Conservation (phyloP, 2,113 vertebrate species). For the Chamaetylas fuelleborni region DNA sequence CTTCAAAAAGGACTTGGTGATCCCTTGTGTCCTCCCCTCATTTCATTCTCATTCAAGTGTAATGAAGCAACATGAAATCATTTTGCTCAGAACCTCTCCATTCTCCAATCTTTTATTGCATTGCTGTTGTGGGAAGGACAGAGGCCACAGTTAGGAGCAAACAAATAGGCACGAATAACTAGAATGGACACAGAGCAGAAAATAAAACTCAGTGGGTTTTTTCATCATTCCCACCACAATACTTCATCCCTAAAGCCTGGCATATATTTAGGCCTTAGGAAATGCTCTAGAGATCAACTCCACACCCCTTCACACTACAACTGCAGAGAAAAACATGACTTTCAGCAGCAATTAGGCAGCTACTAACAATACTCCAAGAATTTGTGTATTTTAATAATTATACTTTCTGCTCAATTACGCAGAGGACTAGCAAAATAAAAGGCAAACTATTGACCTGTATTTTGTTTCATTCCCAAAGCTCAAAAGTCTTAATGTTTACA, state of each 20-base stretch:
- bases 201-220: not conserved
- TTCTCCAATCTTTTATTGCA: not conserved
- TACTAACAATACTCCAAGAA: slow-evolving; percentile 17
- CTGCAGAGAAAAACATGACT: not conserved
- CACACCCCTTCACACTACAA: not conserved
- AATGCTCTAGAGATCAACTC: not conserved
- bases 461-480: not conserved
- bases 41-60: slow-evolving; percentile 22
- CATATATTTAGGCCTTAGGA: not conserved
- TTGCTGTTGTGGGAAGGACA: not conserved
- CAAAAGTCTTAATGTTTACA: not conserved
- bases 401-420: slow-evolving; percentile 18
- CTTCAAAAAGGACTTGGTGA: not conserved
- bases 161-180: not conserved
- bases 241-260: not conserved
- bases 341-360: not conserved
- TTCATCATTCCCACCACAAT: not conserved
- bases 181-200: not conserved
- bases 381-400: not conserved
- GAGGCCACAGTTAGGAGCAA: not conserved
- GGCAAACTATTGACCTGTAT: not conserved
- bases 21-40: not conserved
- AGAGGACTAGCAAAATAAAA: not conserved
- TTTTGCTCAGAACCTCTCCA: not conserved
- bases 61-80: slow-evolving; percentile 23